Evolutionary conservation across 2,797 vertebrate genomes (phyloP).

Genomic region (Cottoperca gobio): DNA sequence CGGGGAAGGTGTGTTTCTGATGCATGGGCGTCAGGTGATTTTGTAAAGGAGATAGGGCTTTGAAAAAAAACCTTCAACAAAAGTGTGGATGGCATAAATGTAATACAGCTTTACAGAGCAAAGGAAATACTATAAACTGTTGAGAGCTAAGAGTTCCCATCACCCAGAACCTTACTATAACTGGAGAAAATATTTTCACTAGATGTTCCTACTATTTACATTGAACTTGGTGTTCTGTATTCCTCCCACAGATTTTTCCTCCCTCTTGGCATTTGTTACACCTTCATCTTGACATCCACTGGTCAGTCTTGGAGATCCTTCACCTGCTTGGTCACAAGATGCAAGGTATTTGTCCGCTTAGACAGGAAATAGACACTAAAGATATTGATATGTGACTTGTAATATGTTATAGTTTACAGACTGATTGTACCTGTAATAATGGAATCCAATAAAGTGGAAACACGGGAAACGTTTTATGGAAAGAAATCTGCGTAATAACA

Average conservation of each 20-base stretch:
- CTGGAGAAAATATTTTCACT: not conserved
- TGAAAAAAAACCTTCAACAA: not conserved
- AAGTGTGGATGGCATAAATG: not conserved
- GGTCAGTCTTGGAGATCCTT: slow-evolving; percentile 94
- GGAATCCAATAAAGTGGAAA: not conserved
- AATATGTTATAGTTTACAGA: not conserved
- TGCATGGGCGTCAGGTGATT: not conserved
- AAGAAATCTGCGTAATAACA: not conserved
- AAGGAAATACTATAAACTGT: slow-evolving; percentile 2
- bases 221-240: slow-evolving; percentile 7
- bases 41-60: not conserved
- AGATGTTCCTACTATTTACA: not conserved
- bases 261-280: slow-evolving; percentile 97
- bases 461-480: not conserved
- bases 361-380: not conserved
- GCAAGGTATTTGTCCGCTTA: slow-evolving; percentile 82
- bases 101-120: slow-evolving; percentile 6
- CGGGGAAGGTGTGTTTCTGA: slow-evolving; percentile 89
- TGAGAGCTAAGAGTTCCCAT: not conserved
- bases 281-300: slow-evolving; percentile 94
- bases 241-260: slow-evolving; percentile 87
- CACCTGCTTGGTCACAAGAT: slow-evolving; percentile 91
- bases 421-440: not conserved
- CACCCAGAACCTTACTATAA: not conserved
- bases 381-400: not conserved